Base-by-base conservation (phyloP, 2,113 vertebrate genomes). In the Mola mola region DNA sequence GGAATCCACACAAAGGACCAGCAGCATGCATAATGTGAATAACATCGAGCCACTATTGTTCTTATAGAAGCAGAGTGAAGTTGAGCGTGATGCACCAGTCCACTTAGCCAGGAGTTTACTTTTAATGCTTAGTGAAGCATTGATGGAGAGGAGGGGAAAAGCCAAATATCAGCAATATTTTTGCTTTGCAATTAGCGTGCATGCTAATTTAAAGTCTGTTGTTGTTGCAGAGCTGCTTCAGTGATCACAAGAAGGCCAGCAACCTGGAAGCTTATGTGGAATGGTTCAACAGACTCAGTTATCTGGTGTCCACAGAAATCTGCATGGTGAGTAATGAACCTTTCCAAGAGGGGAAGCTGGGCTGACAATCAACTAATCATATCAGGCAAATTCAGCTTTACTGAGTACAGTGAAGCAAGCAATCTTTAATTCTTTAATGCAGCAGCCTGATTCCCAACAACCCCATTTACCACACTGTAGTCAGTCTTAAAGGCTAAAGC, bases 211-310 rank as follows among this genome's bases (percentile, higher is more conserved):
- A 42, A 66, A 33, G 43, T 58, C 2, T 51, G 12, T 67, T 43
- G 26, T 72, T 31, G 34, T 66, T 56, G 0, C 75, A 98, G 96
- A 93, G 68, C 56, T 93, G 94, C 81, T 96, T 93, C 0, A 83
- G 88, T 5, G 94, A 95, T 46, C 84, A 50, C 67, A 97, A 96
- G 89, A 96, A 94, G 82, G 91, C 94, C 20, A 90, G 91, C 8
- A 96, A 95, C 64, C 91, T 98, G 64, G 93, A 96, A 81, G 95
- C 95, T 0, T 98, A 98, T 0, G 95, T 98, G 21, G 96, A 97
- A 42, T 98, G 97, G 97, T 98, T 98, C 85, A 98, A 98, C 89
- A 92, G 95, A 37, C 94, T 98, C 61, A 98, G 96, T 72, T 98
- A 95, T 86, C 78, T 98, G 85, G 96, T 98, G 48, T 96, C 97